Base-by-base conservation (phyloP, 23 tunicate genomes). In the Styela clava region DNA sequence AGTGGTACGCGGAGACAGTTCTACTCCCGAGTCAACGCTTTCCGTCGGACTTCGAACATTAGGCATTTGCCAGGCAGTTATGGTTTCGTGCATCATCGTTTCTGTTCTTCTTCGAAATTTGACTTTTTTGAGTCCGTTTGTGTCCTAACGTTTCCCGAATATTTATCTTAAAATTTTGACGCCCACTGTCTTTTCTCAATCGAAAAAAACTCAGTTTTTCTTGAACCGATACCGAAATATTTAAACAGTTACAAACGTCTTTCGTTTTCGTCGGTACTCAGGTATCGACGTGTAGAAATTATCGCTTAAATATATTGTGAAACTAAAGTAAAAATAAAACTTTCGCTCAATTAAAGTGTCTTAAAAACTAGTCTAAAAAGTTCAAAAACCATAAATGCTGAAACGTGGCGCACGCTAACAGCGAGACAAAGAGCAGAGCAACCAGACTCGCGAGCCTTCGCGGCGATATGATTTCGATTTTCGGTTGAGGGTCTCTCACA, bases 1-100 rank as follows among this genome's bases (percentile, higher is more conserved):
- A 16, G 64, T 44, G 16, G 35, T 27, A 9, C 33, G 33, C 7
- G 64, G 64, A 16, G 81, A 35, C 81, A 76, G 24, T 23, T 29
- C 81, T 7, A 76, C 81, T 21, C 81, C 81, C n/a, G 81, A 76
- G 24, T 76, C 81, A 25, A 76, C 65, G 26, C 81, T 76, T 25
- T 44, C 64, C 9, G 81, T 24, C 27, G 81, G 81, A 44, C 81
- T 76, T 27, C 31, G 71, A 67, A 67, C 24, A 67, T 29, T 67
- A 0, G 71, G 22, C 31, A 29, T 67, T 0, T 67, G 71, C 71
- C 71, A 67, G 22, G 31, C 22, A 67, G 31, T 29, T 16, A 67
- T 67, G 71, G 12, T 67, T 25, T 67, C 31, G 71, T 44, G 56
- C 12, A 44, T 44, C 56, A 44, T 44, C 12, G 9, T 12, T 44